Evolutionary conservation across 2,113 vertebrate species (phyloP), one percentile per base, ranked within the genome.

Genomic region (Todiramphus saurophagus): DNA sequence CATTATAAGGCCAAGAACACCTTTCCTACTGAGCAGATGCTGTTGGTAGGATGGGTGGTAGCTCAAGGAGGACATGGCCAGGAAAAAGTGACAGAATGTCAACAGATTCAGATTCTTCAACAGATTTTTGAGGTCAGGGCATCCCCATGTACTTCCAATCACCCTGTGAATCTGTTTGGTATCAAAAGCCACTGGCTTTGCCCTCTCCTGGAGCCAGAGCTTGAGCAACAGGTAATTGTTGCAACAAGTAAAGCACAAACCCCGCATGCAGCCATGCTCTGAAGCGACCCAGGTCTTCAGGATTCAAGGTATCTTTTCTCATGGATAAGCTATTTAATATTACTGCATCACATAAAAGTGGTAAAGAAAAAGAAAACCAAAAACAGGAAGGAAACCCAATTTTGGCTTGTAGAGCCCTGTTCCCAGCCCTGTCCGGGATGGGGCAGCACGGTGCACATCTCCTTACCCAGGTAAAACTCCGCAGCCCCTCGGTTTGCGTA

Each of bases 401-500:
- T 20, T 9, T 1, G 43, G 53, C 16, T 9, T 1, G 3, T 4
- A 11, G 43, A 67, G 53, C 12, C 35, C 7, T 4, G 7, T 8
- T 41, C 31, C 68, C 69, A 13, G 72, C 48, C 18, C 16, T 3
- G 19, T 1, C 3, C 7, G 50, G 24, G 50, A 51, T 0, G 2
- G 13, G 13, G 16, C 4, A 31, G 72, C 41, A 24, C 0, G 16
- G 43, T 2, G 0, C 17, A 9, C 3, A 0, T 93, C 3, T 24
- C 64, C 51, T 92, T 7, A 99, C 99, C 99, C 41, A 99, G 79
- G 90, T 99, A 75, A 70, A 99, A 99, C 15, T 99, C 99, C 2
- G 99, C 98, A 0, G 99, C 99, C 2, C 98, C 99, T 5, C 99
- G 97, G 98, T 99, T 99, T 8, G 99, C 97, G 89, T 98, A 97